Evolutionary conservation across 2,797 vertebrate genomes (phyloP), one percentile per base, ranked within the genome.

Genomic region (Leucoraja ocellata): DNA sequence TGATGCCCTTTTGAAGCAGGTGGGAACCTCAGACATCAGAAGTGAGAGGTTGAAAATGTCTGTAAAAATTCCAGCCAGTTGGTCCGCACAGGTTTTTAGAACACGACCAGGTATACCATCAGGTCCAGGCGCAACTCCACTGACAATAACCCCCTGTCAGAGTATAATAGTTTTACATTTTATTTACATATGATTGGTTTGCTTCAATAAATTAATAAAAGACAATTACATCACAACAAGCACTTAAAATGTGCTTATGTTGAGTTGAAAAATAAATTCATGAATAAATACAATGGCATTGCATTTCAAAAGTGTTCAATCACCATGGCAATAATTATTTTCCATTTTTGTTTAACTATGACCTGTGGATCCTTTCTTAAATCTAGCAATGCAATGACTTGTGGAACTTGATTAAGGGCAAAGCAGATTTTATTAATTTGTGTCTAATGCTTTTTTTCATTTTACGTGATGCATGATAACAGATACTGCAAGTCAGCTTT

Each of bases 281-380:
- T 88, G 84, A 88, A 88, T 88, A 68, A 88, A 88, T 88, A 4
- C 36, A 88, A 68, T 68, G n/a, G n/a, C 61, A 88, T 68, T 88
- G 84, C 84, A 68, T 88, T 88, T 65, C 63, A 88, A 36, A 68
- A 88, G 84, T 88, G 58, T 88, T 65, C 61, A 88, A 36, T 88
- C 61, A 16, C 32, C 63, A 21, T 88, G 46, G 46, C 46, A 54
- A 54, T 54, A 63, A 28, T 65, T 65, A 14, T 14, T 86, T 9
- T 88, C 28, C 63, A 32, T n/a, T 1, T 86, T 63, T 16, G 32
- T n/a, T 88, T 68, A 36, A 88, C 28, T 36, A 63, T 4, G 7
- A 68, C 32, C 84, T 65, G 63, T 68, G 11, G n/a, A 18, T 88
- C 36, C 28, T 32, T 16, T 88, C 28, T 8, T 36, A 28, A 36